Evolutionary conservation across 2,888 invertebrate genomes (phyloP).

Genomic region (Tholera decimalis): DNA sequence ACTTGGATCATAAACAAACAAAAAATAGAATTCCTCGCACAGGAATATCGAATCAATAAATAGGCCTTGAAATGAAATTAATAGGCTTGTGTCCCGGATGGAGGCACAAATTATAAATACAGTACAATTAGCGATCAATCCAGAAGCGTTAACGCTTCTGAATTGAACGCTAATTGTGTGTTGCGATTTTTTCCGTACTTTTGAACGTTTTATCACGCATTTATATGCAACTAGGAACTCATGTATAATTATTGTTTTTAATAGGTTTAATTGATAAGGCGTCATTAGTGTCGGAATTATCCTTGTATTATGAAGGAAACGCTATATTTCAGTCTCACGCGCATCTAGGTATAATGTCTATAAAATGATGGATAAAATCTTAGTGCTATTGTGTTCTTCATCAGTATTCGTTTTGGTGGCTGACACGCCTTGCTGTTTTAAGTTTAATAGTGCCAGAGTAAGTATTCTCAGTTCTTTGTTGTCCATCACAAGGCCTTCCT

Average conservation of each 20-base stretch:
- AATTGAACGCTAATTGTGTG: too few relatives aligned
- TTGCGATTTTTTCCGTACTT: too few relatives aligned
- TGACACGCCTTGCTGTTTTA: not conserved
- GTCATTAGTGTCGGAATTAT: slow-evolving; percentile 40
- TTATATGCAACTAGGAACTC: slow-evolving; percentile 25
- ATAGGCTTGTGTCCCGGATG: too few relatives aligned
- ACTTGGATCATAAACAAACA: too few relatives aligned
- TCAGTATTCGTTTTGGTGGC: slow-evolving; percentile 20
- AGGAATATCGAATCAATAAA: too few relatives aligned
- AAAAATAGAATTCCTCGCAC: too few relatives aligned
- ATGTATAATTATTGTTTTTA: slow-evolving; percentile 22
- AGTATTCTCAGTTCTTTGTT: not conserved
- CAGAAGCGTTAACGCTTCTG: too few relatives aligned
- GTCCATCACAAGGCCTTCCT: not conserved
- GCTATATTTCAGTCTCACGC: slow-evolving; percentile 37
- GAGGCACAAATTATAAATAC: too few relatives aligned
- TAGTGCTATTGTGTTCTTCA: slow-evolving; percentile 23
- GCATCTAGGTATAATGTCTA: slow-evolving; percentile 32
- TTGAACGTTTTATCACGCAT: not conserved
- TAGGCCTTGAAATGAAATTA: too few relatives aligned
- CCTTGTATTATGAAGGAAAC: slow-evolving; percentile 48
- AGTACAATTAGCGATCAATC: too few relatives aligned
- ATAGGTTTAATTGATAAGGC: slow-evolving; percentile 44
- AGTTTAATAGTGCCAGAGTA: not conserved
- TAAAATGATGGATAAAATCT: slow-evolving; percentile 29